These are phyloP conservation scores for Dicranocentrus wangi DNA, from an alignment of 2,888 invertebrate species.

Conservation along the genomic window DNA sequence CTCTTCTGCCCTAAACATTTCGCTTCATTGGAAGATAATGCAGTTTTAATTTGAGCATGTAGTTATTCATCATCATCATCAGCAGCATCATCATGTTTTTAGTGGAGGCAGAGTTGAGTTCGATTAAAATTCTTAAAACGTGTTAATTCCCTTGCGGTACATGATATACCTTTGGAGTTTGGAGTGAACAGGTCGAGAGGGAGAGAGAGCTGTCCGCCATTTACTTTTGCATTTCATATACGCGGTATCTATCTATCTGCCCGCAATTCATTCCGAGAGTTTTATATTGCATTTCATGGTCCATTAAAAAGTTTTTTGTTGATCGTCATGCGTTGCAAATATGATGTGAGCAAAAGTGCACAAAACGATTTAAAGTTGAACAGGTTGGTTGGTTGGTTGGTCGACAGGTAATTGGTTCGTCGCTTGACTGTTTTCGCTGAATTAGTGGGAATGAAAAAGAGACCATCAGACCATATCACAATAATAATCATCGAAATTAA, in stretches of 20 bases:
- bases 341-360: slow-evolving; percentile 1
- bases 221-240: too few species aligned
- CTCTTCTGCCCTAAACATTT: slow-evolving; percentile 2
- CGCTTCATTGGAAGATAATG: slow-evolving; percentile 37
- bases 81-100: too few species aligned
- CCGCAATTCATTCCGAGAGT: not conserved
- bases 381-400: slow-evolving; percentile 11
- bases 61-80: slow-evolving; percentile 54
- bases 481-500: slow-evolving; percentile 50
- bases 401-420: slow-evolving; percentile 7
- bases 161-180: slow-evolving; percentile 35
- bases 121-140: slow-evolving; percentile 59
- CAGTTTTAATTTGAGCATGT: slow-evolving; percentile 52
- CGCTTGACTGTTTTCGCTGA: slow-evolving; percentile 25
- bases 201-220: too few species aligned
- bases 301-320: slow-evolving; percentile 18
- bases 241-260: not conserved
- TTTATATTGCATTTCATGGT: slow-evolving; percentile 45
- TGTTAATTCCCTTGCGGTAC: slow-evolving; percentile 60
- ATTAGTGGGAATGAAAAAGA: slow-evolving; percentile 30
- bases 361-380: slow-evolving; percentile 34
- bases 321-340: not conserved
- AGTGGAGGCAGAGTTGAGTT: slow-evolving; percentile 38
- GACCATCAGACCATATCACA: slow-evolving; percentile 23
- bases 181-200: slow-evolving; percentile 15